These are phyloP conservation scores for Ameiurus melas DNA, from an alignment of 2,113 vertebrate species.

Conservation along the genomic window DNA sequence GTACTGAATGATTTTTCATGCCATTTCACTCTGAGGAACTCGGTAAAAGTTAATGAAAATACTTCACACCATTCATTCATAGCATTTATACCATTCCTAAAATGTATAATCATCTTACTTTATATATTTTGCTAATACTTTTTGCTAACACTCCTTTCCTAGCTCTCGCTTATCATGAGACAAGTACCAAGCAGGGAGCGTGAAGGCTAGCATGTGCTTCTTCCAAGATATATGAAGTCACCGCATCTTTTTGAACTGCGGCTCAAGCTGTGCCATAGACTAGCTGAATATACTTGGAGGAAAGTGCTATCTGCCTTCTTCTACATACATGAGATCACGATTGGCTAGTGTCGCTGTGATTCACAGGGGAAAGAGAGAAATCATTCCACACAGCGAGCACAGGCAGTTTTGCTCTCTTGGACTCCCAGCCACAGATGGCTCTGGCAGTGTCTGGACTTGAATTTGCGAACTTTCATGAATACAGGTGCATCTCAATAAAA, in stretches of 20 bases:
- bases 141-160: background rate
- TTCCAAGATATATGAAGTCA: background rate
- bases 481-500: too few species aligned
- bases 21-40: slow-evolving; percentile 21
- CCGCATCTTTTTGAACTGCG: background rate
- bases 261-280: too few species aligned
- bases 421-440: background rate
- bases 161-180: background rate
- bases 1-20: slow-evolving; percentile 24
- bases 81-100: background rate
- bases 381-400: background rate
- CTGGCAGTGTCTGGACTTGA: background rate
- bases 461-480: background rate
- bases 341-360: background rate
- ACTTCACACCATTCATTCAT: background rate
- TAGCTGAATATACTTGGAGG: background rate
- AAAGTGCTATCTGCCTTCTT: background rate
- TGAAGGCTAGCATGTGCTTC: background rate
- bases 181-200: background rate
- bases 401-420: background rate
- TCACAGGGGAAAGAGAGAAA: background rate
- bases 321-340: background rate
- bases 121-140: background rate
- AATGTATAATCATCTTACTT: background rate
- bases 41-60: background rate